Percentiles rank a stretch among this genome's conserved stretches.
These are phyloP conservation scores for Melanaphis sacchari DNA, from an alignment of 1,140 invertebrate species.

Conservation along the genomic window DNA sequence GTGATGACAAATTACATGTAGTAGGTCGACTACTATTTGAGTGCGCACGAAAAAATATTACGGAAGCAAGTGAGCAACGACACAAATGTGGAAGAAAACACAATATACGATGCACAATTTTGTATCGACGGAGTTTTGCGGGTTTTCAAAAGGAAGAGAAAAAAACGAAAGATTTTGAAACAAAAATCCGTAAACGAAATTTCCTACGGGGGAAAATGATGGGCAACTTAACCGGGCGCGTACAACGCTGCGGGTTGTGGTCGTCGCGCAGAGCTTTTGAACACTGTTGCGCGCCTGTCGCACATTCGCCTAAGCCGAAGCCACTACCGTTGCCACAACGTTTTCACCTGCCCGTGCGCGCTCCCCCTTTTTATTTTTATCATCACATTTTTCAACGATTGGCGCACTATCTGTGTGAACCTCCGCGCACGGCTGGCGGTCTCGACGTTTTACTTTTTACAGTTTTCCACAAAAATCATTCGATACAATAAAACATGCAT, in stretches of 20 bases:
- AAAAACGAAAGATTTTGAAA: neutral
- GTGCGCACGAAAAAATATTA: neutral
- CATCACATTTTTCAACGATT: neutral
- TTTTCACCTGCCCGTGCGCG: constrained; percentile 37
- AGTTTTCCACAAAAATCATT: neutral
- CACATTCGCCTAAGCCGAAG: neutral
- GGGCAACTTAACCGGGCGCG: neutral
- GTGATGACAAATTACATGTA: neutral
- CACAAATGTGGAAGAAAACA: no score
- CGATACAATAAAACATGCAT: neutral
- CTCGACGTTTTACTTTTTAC: neutral
- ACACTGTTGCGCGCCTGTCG: constrained; percentile 43
- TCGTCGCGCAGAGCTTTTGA: constrained; percentile 19
- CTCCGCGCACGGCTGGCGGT: neutral
- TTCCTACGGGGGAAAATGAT: neutral
- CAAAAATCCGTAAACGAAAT: neutral
- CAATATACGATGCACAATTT: neutral
- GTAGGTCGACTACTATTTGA: neutral
- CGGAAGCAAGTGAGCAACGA: neutral
- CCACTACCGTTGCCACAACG: neutral
- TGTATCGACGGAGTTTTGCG: neutral
- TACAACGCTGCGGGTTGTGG: constrained; percentile 28
- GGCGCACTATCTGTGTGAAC: neutral
- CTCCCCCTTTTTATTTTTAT: constrained; percentile 28
- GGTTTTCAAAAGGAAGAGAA: neutral